Evolutionary conservation across 2,888 invertebrate species (phyloP).

Genomic region (Dryococelus australis): DNA sequence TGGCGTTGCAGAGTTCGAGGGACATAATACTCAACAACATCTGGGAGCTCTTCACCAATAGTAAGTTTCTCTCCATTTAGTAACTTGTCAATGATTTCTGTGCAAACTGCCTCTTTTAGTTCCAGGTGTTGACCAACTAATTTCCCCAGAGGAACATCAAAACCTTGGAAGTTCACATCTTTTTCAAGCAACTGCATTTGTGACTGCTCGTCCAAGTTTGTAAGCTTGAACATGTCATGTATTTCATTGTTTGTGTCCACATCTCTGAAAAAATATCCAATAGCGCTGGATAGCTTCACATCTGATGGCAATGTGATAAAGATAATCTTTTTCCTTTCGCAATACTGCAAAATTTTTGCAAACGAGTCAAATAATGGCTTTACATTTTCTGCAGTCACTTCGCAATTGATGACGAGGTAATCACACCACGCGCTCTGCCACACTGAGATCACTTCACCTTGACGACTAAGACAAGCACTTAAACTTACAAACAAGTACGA

Average conservation of each 20-base stretch:
- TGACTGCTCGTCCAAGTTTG: conserved; percentile 4
- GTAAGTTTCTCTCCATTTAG: conserved; percentile 2
- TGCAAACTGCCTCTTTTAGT: conserved; percentile 20
- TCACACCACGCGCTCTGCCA: conserved; percentile 27
- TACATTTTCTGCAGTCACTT: not conserved
- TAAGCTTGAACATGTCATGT: conserved; percentile 24
- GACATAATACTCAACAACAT: conserved; percentile 31
- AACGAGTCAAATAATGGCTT: conserved; percentile 16
- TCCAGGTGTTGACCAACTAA: conserved; percentile 22
- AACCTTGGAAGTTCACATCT: conserved; percentile 29
- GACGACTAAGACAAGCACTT: not conserved
- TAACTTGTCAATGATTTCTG: not conserved
- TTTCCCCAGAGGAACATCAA: conserved; percentile 16
- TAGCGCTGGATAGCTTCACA: not conserved
- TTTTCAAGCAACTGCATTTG: conserved; percentile 21
- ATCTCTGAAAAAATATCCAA: not conserved
- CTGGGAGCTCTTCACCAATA: conserved; percentile 10
- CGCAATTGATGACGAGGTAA: conserved; percentile 7
- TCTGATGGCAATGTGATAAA: conserved; percentile 20
- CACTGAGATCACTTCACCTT: conserved; percentile 20
- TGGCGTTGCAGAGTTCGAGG: conserved; percentile 26
- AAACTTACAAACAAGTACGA: conserved; percentile 6
- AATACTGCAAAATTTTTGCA: not conserved
- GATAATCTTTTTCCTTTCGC: not conserved
- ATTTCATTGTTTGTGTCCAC: conserved; percentile 12